Evolutionary conservation across 2,888 invertebrate genomes (phyloP), one percentile per base, ranked within the genome.

Genomic region (Trissolcus japonicus): DNA sequence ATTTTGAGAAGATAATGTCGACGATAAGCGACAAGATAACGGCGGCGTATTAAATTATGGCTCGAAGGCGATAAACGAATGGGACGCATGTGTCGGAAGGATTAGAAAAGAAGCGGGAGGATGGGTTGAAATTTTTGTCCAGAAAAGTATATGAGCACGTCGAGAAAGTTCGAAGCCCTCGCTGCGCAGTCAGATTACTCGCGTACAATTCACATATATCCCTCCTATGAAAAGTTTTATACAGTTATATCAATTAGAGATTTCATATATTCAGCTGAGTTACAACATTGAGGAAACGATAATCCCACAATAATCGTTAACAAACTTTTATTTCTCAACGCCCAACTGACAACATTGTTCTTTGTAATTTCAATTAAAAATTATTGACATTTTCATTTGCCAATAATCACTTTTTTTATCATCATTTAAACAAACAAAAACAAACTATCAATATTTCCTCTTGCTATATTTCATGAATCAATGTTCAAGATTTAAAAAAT

Each of bases 1-100:
- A 80, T 83, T 82, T 76, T 79, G 75, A 75, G 78, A 81, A 80
- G 86, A 85, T 86, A 86, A 84, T 81, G 78, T 66, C 80, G 71
- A 81, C 83, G 83, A 84, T 83, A 83, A 84, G 80, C 82, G 71
- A 53, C 61, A 69, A 82, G 83, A 84, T 84, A 84, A 83, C 80
- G 82, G 76, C 79, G 81, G 74, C 80, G 78, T 76, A 73, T 81
- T 35, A 82, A 85, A 79, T 85, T 84, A 84, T 80, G 80, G 79
- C 78, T 40, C 11, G 17, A 66, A 50, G 60, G 50, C 72, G 83
- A 86, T 85, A 86, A 86, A 83, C 81, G 76, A 62, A 53, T 57
- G 73, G 59, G 54, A 63, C 63, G 67, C 46, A 62, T 59, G 62
- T 59, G 68, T 16, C 53, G 54, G 60, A 57, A 79, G 75, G 63